Base-by-base conservation (phyloP, 2,797 vertebrate species). In the Delichon dasypus region DNA sequence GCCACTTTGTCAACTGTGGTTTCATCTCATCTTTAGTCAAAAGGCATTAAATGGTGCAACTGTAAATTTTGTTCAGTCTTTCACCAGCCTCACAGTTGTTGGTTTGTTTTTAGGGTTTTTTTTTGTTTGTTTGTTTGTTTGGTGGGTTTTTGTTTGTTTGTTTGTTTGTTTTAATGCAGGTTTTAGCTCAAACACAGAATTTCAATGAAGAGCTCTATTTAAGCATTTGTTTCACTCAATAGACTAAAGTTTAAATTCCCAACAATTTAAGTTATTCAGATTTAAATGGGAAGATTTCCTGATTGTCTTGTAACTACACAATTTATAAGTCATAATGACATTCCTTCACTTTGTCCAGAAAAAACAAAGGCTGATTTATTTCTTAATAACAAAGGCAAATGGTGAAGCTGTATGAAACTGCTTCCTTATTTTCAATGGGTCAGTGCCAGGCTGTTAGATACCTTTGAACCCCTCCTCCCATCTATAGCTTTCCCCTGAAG, bases 351-450 rank as follows among this genome's bases (percentile, higher is more conserved):
- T 97, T 96, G 93, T 94, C 96, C 95, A 93, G 97, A 97, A 97
- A 97, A 97, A 97, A 98, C 97, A 98, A 98, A 97, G 91, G 90
- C 93, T 98, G 97, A 98, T 98, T 98, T 97, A 98, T 97, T 96
- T 95, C 96, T 96, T 97, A 97, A 96, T 97, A 98, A 97, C 97
- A 97, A 97, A 98, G 97, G 95, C 96, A 97, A 97, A 97, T 97
- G 95, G 91, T 85, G 91, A 94, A 87, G 92, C 93, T 95, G 94
- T 96, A 97, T 82, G 54, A 97, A 88, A 95, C 93, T 92, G 92
- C 94, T 96, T 97, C 96, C 94, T 97, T 85, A 79, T 97, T 97
- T 97, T 97, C 94, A 86, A 90, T 93, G 89, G 95, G 89, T 96
- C 94, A 95, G 93, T 93, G 96, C 95, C 95, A 96, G 89, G 93